A percentile compares a stretch with the other conserved stretches of the same genome.
Evolutionary conservation across 2,797 vertebrate species (phyloP).

Genomic region (Rachycentron canadum): DNA sequence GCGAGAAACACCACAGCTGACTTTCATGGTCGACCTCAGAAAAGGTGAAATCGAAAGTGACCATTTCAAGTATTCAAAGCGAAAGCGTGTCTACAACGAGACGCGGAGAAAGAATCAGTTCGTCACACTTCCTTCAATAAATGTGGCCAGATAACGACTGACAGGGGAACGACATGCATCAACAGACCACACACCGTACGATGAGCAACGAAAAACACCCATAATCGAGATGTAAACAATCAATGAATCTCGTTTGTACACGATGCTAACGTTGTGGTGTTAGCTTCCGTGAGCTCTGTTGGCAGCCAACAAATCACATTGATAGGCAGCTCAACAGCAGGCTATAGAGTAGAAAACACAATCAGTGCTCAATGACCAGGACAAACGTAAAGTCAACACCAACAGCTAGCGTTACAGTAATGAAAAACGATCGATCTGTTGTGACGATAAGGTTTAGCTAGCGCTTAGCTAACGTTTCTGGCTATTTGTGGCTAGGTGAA

Average conservation of each 20-base stretch:
- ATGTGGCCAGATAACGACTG: background rate
- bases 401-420: background rate
- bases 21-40: background rate
- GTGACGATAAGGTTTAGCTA: conserved; percentile 70
- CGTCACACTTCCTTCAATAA: background rate
- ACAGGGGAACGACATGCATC: fast-evolving
- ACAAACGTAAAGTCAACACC: background rate
- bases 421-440: conserved; percentile 47
- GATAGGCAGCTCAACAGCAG: background rate
- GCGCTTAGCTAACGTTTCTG: conserved; percentile 67
- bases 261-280: conserved; percentile 57
- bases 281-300: conserved; percentile 63
- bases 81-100: conserved; percentile 53
- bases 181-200: background rate
- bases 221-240: conserved; percentile 62
- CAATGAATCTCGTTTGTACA: conserved; percentile 32
- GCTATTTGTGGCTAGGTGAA: conserved; percentile 67
- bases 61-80: conserved; percentile 39
- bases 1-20: background rate
- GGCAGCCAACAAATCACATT: conserved; percentile 26
- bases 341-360: background rate
- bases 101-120: conserved; percentile 6
- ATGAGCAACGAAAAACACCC: background rate
- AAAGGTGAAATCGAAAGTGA: conserved; percentile 49
- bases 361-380: background rate